Evolutionary conservation across 2,113 vertebrate genomes (phyloP), one percentile per base, ranked within the genome.

Genomic region (Phocoena sinus): DNA sequence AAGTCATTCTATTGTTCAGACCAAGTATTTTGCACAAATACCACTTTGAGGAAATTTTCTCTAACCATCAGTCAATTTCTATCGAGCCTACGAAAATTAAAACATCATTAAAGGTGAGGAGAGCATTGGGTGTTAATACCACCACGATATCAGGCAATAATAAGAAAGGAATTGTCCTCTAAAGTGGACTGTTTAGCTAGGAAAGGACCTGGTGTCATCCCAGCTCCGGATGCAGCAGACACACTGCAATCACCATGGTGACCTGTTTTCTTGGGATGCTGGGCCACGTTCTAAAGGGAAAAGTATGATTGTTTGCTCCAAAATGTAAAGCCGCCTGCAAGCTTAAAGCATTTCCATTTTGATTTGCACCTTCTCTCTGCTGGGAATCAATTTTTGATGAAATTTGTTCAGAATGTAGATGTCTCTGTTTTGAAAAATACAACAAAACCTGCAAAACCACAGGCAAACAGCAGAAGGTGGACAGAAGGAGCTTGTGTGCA

Each of bases 111-210:
- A 50, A 50, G 28, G 38, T 8, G 2, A 41, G 8, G 17, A 33
- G 63, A 21, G n/a, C 47, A 33, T 4, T 28, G 36, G 28, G 36
- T 31, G 7, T 67, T n/a, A 33, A 33, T 11, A 12, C 3, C 5
- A 5, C 18, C 47, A 6, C 1, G 3, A 5, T 25, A 3, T 26
- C 21, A 13, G 58, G 62, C 2, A 4, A 1, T 7, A 0, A 2
- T 13, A 5, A n/a, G 20, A 28, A 9, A 70, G 26, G 14, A 56
- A 0, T 17, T 8, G 8, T 11, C 47, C 26, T 0, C 18, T 12
- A 9, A 4, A 58, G 38, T 5, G 10, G 18, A 3, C 33, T 3
- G 25, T 20, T 28, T 8, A 17, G 63, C 3, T 20, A 9, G 31
- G 31, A 12, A 1, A 33, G 50, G 2, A 50, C 15, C 25, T 4